A percentile compares a stretch with the other conserved stretches of the same genome.
Conservation (phyloP, 2,888 invertebrate species). For the Liodrosophila aerea region DNA sequence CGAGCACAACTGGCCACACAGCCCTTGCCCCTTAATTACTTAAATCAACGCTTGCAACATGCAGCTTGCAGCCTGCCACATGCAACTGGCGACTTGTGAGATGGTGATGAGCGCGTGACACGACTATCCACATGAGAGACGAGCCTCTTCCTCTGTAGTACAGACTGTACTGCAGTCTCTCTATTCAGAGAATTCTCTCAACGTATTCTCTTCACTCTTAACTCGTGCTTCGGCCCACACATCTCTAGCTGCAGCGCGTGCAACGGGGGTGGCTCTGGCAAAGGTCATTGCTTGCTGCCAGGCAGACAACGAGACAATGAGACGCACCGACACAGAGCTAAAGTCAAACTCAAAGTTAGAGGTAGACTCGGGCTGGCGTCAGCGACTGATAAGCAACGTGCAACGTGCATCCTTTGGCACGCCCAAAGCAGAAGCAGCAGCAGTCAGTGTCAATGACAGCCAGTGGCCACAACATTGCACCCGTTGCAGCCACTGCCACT, state of each 20-base stretch:
- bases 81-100: conserved; percentile 3
- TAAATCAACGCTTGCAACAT: conserved; percentile 40
- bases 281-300: conserved; percentile 58
- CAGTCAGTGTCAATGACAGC: conserved; percentile 62
- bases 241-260: conserved; percentile 10
- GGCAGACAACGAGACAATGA: conserved; percentile 5
- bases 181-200: too few relatives aligned
- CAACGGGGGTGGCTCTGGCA: conserved; percentile 31
- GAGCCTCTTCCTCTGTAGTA: too few relatives aligned
- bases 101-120: conserved; percentile 9
- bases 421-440: conserved; percentile 12
- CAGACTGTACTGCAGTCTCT: too few relatives aligned
- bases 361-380: background rate
- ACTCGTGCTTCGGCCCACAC: background rate
- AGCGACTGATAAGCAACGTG: conserved; percentile 37
- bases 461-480: background rate
- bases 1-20: conserved; percentile 21
- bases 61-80: conserved; percentile 17
- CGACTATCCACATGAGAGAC: background rate
- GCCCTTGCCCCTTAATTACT: conserved; percentile 54
- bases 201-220: background rate
- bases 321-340: background rate
- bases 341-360: background rate
- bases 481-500: too few relatives aligned
- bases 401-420: conserved; percentile 59